Conservation (phyloP, 2,888 invertebrate genomes). For the Agriotes lineatus region DNA sequence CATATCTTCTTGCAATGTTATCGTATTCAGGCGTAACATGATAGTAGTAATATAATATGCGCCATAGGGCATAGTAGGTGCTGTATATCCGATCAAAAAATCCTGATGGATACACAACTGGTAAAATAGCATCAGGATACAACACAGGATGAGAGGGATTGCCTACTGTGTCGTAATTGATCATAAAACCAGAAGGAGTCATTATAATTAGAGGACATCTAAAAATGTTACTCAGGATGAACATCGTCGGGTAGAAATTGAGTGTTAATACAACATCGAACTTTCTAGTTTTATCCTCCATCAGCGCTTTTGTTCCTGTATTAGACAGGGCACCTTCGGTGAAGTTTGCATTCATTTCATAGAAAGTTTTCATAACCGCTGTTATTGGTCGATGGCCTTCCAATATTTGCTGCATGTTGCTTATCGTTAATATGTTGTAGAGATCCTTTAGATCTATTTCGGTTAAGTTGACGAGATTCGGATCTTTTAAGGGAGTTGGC, state of each 20-base stretch:
- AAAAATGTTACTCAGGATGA: conserved; percentile 40
- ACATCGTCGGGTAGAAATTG: conserved; percentile 30
- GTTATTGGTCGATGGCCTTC: too few relatives aligned
- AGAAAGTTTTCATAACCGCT: too few relatives aligned
- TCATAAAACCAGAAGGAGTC: conserved; percentile 30
- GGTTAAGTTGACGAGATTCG: conserved; percentile 53
- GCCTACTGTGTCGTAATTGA: conserved; percentile 47
- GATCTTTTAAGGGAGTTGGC: conserved; percentile 57
- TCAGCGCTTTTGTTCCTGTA: not conserved
- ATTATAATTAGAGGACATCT: conserved; percentile 45
- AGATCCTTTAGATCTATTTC: conserved; percentile 50
- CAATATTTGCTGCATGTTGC: too few relatives aligned
- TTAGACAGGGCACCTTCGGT: not conserved
- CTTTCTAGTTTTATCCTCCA: not conserved
- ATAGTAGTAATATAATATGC: not conserved
- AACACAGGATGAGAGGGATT: conserved; percentile 53
- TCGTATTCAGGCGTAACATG: conserved; percentile 24
- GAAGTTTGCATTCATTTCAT: too few relatives aligned
- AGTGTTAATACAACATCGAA: conserved; percentile 45
- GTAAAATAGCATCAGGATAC: conserved; percentile 45
- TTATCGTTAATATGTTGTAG: too few relatives aligned
- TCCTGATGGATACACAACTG: conserved; percentile 14
- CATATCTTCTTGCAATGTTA: conserved; percentile 48
- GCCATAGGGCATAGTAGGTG: not conserved
- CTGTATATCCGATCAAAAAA: conserved; percentile 20